Percentiles rank a stretch among this genome's conserved stretches.
phyloP scores from a whole-genome alignment of 2,797 vertebrate species.

The Avahi laniger region DNA sequence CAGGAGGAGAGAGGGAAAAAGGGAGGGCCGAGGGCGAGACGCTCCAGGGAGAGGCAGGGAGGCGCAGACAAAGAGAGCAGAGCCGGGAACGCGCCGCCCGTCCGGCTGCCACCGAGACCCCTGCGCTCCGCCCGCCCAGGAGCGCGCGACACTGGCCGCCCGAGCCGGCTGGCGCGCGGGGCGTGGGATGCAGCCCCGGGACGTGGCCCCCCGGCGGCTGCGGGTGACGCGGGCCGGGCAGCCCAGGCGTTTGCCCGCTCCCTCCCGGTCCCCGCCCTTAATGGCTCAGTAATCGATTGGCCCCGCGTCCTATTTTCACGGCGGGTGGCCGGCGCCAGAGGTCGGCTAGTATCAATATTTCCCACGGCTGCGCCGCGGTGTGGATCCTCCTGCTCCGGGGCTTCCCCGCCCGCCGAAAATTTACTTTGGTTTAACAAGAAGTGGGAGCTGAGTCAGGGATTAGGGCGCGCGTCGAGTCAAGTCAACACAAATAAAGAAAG shows the following conservation, averaged over 20 bases:
- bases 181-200: not conserved
- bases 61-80: conserved; percentile 41
- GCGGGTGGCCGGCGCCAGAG: conserved; percentile 66
- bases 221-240: not conserved
- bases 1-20: not conserved
- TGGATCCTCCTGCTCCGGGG: conserved; percentile 77
- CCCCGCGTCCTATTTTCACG: conserved; percentile 48
- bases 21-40: not conserved
- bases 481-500: conserved; percentile 77
- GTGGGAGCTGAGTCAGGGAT: conserved; percentile 84
- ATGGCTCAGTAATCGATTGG: conserved; percentile 70
- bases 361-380: conserved; percentile 80
- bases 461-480: conserved; percentile 77
- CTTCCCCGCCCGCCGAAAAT: conserved; percentile 78
- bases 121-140: not conserved
- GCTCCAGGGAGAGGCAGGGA: not conserved
- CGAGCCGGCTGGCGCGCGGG: too few species aligned
- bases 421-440: conserved; percentile 85
- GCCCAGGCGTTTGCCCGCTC: not conserved
- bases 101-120: accelerated
- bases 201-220: not conserved
- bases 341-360: conserved; percentile 77
- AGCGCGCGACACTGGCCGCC: not conserved
- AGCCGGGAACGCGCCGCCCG: not conserved
- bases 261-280: conserved; percentile 32